These are phyloP conservation scores for Hemichromis elongatus DNA, from an alignment of 2,113 vertebrate genomes.

Conservation along the genomic window DNA sequence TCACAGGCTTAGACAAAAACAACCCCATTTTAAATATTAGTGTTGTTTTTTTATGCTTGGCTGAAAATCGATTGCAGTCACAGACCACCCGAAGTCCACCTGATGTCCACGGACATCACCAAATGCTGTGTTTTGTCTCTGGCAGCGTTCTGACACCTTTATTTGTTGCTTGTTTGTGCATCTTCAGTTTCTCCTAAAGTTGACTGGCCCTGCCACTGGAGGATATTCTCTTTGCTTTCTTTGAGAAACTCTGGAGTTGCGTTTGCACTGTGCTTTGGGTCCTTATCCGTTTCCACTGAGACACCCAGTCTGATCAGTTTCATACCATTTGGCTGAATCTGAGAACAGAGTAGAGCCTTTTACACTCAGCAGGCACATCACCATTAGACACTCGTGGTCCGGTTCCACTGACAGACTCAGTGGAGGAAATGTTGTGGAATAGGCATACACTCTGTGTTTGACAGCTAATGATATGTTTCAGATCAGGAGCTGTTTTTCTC, in stretches of 20 bases:
- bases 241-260: not conserved
- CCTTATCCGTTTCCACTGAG: not conserved
- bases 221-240: no score
- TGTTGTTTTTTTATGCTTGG: not conserved
- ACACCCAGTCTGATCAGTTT: not conserved
- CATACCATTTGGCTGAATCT: not conserved
- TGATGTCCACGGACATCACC: fast-evolving
- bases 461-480: not conserved
- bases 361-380: not conserved
- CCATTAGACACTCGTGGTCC: not conserved
- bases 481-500: not conserved
- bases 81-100: not conserved
- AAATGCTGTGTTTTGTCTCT: not conserved
- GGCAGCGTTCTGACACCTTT: not conserved
- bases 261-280: not conserved
- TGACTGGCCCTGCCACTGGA: not conserved
- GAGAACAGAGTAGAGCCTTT: not conserved
- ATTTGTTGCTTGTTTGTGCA: not conserved
- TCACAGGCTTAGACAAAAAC: not conserved
- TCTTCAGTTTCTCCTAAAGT: not conserved
- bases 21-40: not conserved
- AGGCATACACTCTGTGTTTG: no score
- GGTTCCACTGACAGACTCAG: not conserved
- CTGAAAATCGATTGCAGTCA: not conserved
- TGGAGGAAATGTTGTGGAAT: no score